Evolutionary conservation across 2,797 vertebrate genomes (phyloP).

Genomic region (Sarcophilus harrisii): DNA sequence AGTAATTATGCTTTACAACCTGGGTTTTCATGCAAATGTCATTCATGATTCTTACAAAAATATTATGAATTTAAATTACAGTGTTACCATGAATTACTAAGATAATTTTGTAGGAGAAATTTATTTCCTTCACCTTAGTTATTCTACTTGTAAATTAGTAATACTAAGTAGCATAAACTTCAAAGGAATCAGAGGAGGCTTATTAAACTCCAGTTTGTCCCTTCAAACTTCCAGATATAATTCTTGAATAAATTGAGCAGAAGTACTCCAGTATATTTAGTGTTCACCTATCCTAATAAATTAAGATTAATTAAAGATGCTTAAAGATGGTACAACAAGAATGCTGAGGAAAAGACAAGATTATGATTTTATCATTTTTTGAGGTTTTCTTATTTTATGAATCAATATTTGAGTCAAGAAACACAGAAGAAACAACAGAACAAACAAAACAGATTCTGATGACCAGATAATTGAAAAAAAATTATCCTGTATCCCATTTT

Average conservation of each 20-base stretch:
- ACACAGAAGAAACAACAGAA: not conserved
- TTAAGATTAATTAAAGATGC: not conserved
- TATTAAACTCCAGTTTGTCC: not conserved
- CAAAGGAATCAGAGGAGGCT: constrained; percentile 21
- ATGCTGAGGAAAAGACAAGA: not conserved
- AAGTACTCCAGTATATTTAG: not conserved
- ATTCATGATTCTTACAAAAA: constrained; percentile 41
- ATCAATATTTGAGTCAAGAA: constrained; percentile 21
- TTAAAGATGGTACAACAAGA: not conserved
- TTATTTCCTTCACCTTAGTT: not conserved
- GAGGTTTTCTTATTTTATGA: constrained; percentile 30
- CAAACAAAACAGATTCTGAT: not conserved
- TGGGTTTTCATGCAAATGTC: not conserved
- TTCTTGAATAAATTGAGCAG: constrained; percentile 12
- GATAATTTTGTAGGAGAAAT: not conserved
- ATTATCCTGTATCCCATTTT: not conserved
- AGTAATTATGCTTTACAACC: not conserved
- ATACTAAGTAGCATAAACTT: not conserved
- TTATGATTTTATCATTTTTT: not conserved
- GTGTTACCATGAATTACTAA: not conserved
- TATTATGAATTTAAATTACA: not conserved
- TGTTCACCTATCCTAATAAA: not conserved
- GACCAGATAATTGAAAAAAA: not conserved
- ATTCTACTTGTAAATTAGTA: not conserved
- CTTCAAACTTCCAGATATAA: constrained; percentile 8